Base-by-base conservation (phyloP, 2,113 vertebrate genomes). In the Calonectris borealis region DNA sequence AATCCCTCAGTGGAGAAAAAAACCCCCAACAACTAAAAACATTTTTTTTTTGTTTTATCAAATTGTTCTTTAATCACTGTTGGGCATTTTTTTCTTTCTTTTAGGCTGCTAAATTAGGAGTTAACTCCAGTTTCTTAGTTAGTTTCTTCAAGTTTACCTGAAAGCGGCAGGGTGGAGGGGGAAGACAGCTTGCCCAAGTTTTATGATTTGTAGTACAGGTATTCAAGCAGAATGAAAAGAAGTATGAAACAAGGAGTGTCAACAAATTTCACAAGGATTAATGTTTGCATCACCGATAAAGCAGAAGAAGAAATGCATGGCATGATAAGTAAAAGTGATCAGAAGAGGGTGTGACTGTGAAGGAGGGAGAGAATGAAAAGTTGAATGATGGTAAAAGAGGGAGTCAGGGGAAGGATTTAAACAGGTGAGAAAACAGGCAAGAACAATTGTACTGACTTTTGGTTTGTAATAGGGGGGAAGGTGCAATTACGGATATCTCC, bases 211-310 rank as follows among this genome's bases (percentile, higher is more conserved):
- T 79, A 7, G 48, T 76, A 9, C 4, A 85, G 34, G 19, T 82
- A 46, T 83, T 91, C 42, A 77, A 40, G 54, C 75, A 86, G 76
- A 93, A 90, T 20, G 16, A 55, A 93, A 89, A 57, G 34, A 42
- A 55, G 5, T 57, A 36, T 26, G 71, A 69, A n/a, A 90, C 76
- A 89, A 86, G 65, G 36, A 87, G 40, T n/a, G 49, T 61, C 69
- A 79, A 82, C 24, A 80, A n/a, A 87, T 87, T 93, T 93, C 81
- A 82, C 40, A 76, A 40, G 48, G 34, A 89, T 93, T 94, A 58
- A 46, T 46, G 40, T 72, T 69, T 76, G 57, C 65, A 83, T 72
- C 77, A 69, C 48, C 69, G 66, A 61, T 90, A 91, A 93, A 79
- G 60, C 57, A 79, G 69, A 60, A 88, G 29, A 80, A 68, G 55